Base-by-base conservation (phyloP, 2,113 vertebrate species). In the Scomber japonicus region DNA sequence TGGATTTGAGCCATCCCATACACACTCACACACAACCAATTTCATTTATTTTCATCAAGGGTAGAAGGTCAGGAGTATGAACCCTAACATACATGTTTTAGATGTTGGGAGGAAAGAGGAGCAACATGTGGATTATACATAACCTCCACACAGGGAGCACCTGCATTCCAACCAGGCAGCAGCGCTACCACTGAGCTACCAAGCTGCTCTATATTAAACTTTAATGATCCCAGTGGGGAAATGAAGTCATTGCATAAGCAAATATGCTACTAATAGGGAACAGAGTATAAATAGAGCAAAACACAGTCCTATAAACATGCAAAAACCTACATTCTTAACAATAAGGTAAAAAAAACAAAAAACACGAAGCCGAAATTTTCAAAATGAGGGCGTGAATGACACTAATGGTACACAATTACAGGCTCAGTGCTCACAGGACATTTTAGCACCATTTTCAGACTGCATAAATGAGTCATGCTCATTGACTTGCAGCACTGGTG, bases 201-300 rank as follows among this genome's bases (percentile, higher is more conserved):
- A 2, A 9, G 35, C 35, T 40, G 35, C 35, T 9, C 35, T 9
- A 9, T 40, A 86, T 89, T 15, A 83, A 75, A 82, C 31, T 78
- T 75, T 73, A 75, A 83, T 83, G 61, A 69, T 50, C 49, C 70
- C 53, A 5, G 1, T 27, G 49, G 53, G 14, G 55, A 61, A 60
- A 75, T 15, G 21, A 50, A 74, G 69, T 68, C 40, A 63, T 77
- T 53, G 54, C 12, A 67, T 81, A 62, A 78, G 81, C 53, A 81
- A 65, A 82, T 65, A 27, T 57, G 44, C 17, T 8, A 30, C 77
- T 72, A 66, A 78, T 48, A 69, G 48, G 45, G 53, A 55, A 16
- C 30, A 44, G 60, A 31, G 61, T 76, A 51, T 35, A 71, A 71
- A 80, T 9, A 57, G 27, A 67, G 60, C 1, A 8, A 40, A 76